phyloP scores from a whole-genome alignment of 2,113 vertebrate species.

The Arizona elegans region DNA sequence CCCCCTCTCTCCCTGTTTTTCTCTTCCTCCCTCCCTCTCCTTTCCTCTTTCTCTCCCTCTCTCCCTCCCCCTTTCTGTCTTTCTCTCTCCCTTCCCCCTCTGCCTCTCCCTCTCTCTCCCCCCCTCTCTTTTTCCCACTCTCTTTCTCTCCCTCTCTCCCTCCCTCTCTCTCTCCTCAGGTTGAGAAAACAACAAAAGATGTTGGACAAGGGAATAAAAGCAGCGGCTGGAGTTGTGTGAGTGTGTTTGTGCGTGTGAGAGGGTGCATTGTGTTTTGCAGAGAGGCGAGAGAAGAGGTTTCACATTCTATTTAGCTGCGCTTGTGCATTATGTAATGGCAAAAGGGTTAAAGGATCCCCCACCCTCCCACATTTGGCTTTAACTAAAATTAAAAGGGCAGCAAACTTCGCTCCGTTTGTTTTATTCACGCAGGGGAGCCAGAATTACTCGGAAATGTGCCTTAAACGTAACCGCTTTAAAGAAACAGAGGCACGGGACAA shows the following conservation, averaged over 20 bases:
- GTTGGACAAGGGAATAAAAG: background rate
- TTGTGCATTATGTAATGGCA: constrained; percentile 13
- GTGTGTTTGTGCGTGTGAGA: background rate
- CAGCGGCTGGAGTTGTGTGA: background rate
- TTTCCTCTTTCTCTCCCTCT: accelerated
- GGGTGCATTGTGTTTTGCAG: background rate
- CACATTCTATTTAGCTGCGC: constrained; percentile 9
- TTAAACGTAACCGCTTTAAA: no score
- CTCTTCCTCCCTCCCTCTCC: no score
- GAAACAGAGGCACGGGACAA: background rate
- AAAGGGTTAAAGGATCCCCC: background rate
- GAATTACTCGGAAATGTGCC: no score
- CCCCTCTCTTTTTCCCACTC: no score
- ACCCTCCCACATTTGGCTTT: background rate
- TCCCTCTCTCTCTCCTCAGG: background rate
- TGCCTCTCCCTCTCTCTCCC: no score
- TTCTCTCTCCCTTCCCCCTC: background rate
- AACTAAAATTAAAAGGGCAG: background rate
- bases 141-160: no score
- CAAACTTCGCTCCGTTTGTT: background rate
- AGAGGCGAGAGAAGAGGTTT: background rate
- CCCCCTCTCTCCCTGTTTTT: no score
- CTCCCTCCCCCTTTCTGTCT: no score
- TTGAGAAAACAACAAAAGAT: constrained; percentile 8
- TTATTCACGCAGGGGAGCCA: background rate